Evolutionary conservation across 2,888 invertebrate genomes (phyloP).

Genomic region (Coleophora flavipennella): DNA sequence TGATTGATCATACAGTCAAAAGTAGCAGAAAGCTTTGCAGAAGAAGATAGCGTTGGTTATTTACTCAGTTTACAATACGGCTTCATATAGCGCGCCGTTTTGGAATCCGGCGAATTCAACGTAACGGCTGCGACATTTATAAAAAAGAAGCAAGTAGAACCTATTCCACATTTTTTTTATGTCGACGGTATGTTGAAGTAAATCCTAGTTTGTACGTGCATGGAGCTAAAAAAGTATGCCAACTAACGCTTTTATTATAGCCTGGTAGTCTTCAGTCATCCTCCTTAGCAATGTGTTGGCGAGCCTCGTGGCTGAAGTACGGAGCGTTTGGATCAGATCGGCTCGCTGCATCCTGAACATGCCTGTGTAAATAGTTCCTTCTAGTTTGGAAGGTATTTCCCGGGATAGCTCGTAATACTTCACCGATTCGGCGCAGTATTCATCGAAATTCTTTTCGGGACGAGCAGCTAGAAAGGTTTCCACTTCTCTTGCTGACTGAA

Average conservation of each 20-base stretch:
- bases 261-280: constrained; percentile 87
- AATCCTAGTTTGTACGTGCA: no score
- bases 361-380: constrained; percentile 82
- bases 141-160: no score
- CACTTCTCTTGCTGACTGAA: constrained; percentile 74
- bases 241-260: constrained; percentile 81
- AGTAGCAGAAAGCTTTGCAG: no score
- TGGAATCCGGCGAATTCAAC: no score
- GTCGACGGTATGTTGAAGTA: no score
- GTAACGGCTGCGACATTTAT: no score
- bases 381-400: constrained; percentile 72
- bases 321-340: constrained; percentile 81
- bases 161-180: no score
- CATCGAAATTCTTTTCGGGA: constrained; percentile 75
- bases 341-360: constrained; percentile 89
- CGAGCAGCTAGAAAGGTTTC: constrained; percentile 77
- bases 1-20: no score
- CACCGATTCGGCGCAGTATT: constrained; percentile 73
- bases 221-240: neutral
- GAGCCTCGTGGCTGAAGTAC: constrained; percentile 77
- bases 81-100: no score
- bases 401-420: constrained; percentile 75
- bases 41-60: no score
- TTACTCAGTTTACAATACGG: no score
- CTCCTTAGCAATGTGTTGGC: constrained; percentile 79